Base-by-base conservation (phyloP, 2,888 invertebrate genomes). In the Schizotus pectinicornis region DNA sequence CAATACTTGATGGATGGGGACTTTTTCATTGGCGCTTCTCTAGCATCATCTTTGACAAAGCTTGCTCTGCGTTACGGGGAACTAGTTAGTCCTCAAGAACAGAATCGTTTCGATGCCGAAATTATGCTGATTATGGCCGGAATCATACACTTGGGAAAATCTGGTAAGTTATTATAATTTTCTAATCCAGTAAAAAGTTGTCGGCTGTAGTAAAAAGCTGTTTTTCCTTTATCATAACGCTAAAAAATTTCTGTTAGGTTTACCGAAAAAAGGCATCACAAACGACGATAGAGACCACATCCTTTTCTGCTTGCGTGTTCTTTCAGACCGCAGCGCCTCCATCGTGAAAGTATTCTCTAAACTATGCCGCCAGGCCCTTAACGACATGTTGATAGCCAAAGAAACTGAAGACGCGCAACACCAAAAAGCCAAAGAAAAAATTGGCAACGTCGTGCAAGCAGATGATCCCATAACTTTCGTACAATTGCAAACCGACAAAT, bases 231-330 rank as follows among this genome's bases (percentile, higher is more conserved):
- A 7, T 54, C 75, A 22, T 22, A 22, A 5, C 22, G 3, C 5
- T 5, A 5, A 22, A 22, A 22, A 2, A 3, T 22, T 22, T 22
- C 5, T 22, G 22, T 66, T 70, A 75, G 85, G 85, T 42, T 79
- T 87, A 45, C 86, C 88, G 3, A 77, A 82, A 0, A 89, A 90
- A 78, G 87, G 90, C 0, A 93, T 98, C 68, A 98, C 97, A n/a
- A 94, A 97, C 69, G 98, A 99, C 77, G 97, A 98, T 80, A 82
- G 88, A 33, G 97, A 98, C 77, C 89, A 96, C 75, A 88, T 95
- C 55, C 88, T 93, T 46, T 83, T 92, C 66, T 94, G 94, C 74
- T 80, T 95, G 65, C 84, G 87, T 60, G 90, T 90, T 0, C 81
- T 92, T 8, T 86, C 89, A 35, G 86, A 88, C 58, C 85, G 88